A percentile compares a stretch with the other conserved stretches of the same genome.
Evolutionary conservation across 1,140 invertebrate genomes (phyloP).

Genomic region (Drosophila yakuba): DNA sequence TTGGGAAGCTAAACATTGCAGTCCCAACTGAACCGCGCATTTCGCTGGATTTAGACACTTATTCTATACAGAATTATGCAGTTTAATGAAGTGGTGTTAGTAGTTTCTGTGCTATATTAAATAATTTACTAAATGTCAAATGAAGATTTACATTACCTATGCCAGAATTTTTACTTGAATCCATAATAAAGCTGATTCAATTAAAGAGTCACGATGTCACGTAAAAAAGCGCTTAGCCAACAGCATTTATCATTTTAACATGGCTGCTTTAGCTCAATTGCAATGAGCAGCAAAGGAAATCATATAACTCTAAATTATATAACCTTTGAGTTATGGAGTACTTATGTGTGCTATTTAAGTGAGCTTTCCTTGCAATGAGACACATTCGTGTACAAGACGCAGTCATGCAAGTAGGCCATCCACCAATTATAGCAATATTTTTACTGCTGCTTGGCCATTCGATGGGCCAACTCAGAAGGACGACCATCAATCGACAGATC

Average conservation of each 20-base stretch:
- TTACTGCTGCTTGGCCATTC: neutral
- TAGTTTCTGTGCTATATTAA: too few relatives aligned
- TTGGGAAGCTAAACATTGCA: neutral
- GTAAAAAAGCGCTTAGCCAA: neutral
- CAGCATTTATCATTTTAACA: neutral
- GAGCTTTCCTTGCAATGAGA: neutral
- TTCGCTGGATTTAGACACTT: too few relatives aligned
- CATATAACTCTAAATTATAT: neutral
- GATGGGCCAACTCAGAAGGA: neutral
- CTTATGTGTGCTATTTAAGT: neutral
- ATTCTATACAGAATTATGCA: too few relatives aligned
- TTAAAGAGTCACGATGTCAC: constrained; percentile 1
- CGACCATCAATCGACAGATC: neutral
- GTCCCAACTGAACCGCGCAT: too few relatives aligned
- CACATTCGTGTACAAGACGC: neutral
- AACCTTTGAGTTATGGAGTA: neutral
- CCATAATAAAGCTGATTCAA: neutral
- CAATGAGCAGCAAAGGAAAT: neutral
- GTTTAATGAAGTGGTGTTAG: too few relatives aligned
- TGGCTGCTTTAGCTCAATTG: neutral
- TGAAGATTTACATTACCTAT: too few relatives aligned
- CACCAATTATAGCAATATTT: neutral
- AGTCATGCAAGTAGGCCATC: neutral
- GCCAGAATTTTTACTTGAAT: neutral
- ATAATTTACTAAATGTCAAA: too few relatives aligned